Conservation (phyloP, 1,140 invertebrate genomes). For the Psix sp. region DNA sequence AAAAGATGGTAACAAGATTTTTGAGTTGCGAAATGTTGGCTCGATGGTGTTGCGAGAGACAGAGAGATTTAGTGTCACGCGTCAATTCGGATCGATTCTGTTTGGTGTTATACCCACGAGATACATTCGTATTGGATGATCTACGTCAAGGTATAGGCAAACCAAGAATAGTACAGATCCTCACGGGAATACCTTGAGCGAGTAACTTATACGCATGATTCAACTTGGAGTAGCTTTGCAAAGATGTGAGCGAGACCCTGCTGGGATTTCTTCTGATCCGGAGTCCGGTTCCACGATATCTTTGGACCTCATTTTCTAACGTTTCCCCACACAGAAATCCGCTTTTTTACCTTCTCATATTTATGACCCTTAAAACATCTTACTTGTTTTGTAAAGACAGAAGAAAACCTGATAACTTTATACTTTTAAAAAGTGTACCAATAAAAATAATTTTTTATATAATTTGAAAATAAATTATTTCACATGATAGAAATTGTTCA, state of each 20-base stretch:
- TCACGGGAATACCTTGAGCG: constrained; percentile 31
- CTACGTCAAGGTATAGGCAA: constrained; percentile 35
- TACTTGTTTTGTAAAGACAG: too few species aligned
- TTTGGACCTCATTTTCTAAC: constrained; percentile 49
- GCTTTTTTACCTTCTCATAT: constrained; percentile 5
- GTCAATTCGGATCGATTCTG: constrained; percentile 29
- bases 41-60: constrained; percentile 56
- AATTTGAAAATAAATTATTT: too few species aligned
- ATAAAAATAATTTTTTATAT: too few species aligned
- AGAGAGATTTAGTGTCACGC: constrained; percentile 27
- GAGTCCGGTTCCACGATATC: constrained; percentile 18
- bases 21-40: too few species aligned
- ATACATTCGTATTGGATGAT: constrained; percentile 47
- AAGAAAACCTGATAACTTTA: too few species aligned
- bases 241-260: constrained; percentile 36
- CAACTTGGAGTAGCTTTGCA: constrained; percentile 51
- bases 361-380: constrained; percentile 4
- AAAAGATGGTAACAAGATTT: too few species aligned
- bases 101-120: constrained; percentile 49
- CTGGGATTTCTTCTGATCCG: constrained; percentile 34
- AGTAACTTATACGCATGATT: constrained; percentile 57
- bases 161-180: constrained; percentile 34
- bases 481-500: too few species aligned
- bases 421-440: too few species aligned
- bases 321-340: constrained; percentile 20